Percentiles rank a stretch among this genome's conserved stretches.
Conservation (phyloP, 2,113 vertebrate genomes). For the Megalops atlanticus region DNA sequence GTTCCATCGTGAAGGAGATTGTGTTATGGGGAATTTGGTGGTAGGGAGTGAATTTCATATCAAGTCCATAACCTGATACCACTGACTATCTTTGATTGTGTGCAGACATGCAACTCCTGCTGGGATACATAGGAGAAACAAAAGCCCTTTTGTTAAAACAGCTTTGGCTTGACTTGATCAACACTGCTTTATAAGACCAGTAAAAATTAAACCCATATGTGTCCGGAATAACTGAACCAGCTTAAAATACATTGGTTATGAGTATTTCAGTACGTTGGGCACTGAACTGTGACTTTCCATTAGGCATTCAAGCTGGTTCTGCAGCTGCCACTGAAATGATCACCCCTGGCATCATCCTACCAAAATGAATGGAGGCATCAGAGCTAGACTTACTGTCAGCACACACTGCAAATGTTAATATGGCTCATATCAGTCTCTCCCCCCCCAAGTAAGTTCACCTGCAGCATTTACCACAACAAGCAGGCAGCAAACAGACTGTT, state of each 20-base stretch:
- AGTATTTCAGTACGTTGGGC: no score
- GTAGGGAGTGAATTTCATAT: neutral
- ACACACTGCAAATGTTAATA: neutral
- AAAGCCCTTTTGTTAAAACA: neutral
- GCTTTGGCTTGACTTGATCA: neutral
- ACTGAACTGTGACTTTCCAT: neutral
- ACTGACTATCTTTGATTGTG: neutral
- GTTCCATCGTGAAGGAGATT: no score
- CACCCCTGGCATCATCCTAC: neutral
- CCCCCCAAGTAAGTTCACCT: neutral
- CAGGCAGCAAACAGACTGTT: neutral
- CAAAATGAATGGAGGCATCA: neutral
- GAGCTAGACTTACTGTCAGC: neutral
- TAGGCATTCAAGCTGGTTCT: neutral
- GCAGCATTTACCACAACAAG: neutral
- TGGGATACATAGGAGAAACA: neutral
- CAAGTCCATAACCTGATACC: no score
- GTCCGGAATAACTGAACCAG: neutral
- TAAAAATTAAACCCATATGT: neutral
- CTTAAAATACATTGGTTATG: no score
- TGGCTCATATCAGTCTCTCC: no score
- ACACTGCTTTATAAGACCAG: neutral
- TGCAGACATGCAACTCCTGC: neutral
- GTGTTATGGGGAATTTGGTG: no score
- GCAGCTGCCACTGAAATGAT: no score